phyloP scores from a whole-genome alignment of 2,888 invertebrate genomes.

The Limnephilus rhombicus region DNA sequence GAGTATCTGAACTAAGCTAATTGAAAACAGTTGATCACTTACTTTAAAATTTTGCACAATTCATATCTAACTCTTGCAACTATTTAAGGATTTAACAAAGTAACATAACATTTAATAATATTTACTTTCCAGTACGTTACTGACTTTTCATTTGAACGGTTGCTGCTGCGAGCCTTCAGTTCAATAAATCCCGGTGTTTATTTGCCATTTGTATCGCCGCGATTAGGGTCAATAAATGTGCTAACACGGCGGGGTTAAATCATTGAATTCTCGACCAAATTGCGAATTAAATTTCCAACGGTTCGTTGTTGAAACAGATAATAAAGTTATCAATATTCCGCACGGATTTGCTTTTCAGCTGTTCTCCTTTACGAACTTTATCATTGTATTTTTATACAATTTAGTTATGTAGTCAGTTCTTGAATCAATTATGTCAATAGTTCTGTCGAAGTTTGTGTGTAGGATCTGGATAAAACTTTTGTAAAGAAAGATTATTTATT shows the following conservation, averaged over 20 bases:
- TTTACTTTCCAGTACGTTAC: neutral
- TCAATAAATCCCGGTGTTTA: slow-evolving; percentile 37
- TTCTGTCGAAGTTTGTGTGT: too few relatives aligned
- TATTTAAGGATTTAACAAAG: neutral
- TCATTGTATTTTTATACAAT: neutral
- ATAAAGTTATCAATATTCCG: slow-evolving; percentile 23
- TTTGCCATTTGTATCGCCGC: slow-evolving; percentile 20
- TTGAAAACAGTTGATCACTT: too few relatives aligned
- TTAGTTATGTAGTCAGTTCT: neutral
- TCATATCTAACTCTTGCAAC: too few relatives aligned
- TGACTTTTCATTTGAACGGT: slow-evolving; percentile 9
- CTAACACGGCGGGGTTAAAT: slow-evolving; percentile 7
- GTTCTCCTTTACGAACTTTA: neutral
- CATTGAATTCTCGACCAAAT: slow-evolving; percentile 17
- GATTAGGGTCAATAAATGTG: slow-evolving; percentile 47
- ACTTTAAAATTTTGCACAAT: too few relatives aligned
- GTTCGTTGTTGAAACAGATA: slow-evolving; percentile 4
- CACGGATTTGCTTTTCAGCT: neutral
- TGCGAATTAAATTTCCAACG: slow-evolving; percentile 6
- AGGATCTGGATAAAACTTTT: too few relatives aligned
- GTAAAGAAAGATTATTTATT: too few relatives aligned
- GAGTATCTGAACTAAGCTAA: too few relatives aligned
- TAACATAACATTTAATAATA: neutral
- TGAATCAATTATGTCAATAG: too few relatives aligned
- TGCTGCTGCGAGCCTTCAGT: neutral